Conservation (phyloP, 2,888 invertebrate species). For the Phrixothrix hirtus region DNA sequence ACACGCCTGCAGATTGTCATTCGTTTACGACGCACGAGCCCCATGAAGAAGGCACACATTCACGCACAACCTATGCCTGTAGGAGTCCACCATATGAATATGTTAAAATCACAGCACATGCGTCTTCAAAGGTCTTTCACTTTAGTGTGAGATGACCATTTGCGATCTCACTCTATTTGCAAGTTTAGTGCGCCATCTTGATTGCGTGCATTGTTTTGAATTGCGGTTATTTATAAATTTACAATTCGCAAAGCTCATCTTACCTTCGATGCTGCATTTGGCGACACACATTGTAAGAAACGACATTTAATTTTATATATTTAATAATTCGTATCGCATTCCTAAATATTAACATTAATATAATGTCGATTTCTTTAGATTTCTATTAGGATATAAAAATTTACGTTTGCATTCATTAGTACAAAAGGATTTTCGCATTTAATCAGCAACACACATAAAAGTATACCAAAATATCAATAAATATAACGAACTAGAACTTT, state of each 20-base stretch:
- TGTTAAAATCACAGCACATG: conserved; percentile 26
- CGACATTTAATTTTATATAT: no score
- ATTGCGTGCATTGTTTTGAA: conserved; percentile 17
- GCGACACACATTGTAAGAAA: no score
- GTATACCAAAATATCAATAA: no score
- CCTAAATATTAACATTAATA: no score
- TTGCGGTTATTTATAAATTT: conserved; percentile 10
- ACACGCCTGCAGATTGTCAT: conserved; percentile 30
- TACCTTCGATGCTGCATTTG: no score
- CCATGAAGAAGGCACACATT: conserved; percentile 30
- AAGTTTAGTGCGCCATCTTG: conserved; percentile 25
- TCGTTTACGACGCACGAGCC: conserved; percentile 31
- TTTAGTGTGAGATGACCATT: conserved; percentile 8
- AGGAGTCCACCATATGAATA: conserved; percentile 17
- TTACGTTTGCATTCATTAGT: no score
- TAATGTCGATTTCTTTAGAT: no score
- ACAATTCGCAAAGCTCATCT: conserved; percentile 4
- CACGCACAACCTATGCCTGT: conserved; percentile 30
- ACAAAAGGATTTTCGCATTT: no score
- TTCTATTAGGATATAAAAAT: no score
- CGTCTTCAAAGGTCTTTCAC: conserved; percentile 22
- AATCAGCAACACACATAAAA: no score
- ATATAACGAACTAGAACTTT: no score
- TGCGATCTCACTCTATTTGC: conserved; percentile 12
- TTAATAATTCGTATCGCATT: no score